phyloP scores from a whole-genome alignment of 2,113 vertebrate species.

The Pyrgilauda ruficollis region DNA sequence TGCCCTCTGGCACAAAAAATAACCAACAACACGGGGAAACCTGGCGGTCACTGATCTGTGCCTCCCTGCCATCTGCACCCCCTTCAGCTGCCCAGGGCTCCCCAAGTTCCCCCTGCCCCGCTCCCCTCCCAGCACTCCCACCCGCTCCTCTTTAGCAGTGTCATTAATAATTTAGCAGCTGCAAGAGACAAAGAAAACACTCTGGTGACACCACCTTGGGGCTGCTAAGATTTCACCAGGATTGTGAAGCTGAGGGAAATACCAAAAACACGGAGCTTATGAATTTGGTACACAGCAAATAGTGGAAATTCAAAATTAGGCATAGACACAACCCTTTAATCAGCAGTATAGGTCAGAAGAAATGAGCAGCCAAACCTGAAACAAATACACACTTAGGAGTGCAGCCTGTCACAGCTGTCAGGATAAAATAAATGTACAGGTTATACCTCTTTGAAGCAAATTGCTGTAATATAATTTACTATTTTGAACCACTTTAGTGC shows the following conservation, averaged over 20 bases:
- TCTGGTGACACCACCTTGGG: not conserved
- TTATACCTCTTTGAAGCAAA: constrained; percentile 12
- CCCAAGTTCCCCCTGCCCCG: not conserved
- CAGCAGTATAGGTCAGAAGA: not conserved
- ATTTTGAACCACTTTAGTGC: not conserved
- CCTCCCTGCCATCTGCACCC: not conserved
- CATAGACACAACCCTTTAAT: not conserved
- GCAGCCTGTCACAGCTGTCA: constrained; percentile 38
- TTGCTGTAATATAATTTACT: constrained; percentile 32
- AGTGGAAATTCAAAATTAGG: not conserved
- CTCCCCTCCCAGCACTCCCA: not conserved
- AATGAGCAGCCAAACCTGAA: not conserved
- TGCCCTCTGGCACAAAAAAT: not conserved
- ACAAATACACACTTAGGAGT: not conserved
- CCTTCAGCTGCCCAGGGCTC: not conserved
- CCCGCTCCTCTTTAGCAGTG: not conserved
- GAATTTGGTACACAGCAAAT: not conserved
- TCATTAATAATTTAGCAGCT: constrained; percentile 69
- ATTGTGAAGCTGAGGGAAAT: not conserved
- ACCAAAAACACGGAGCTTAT: not conserved
- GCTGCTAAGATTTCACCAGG: not conserved
- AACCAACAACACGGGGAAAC: not conserved
- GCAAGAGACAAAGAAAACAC: constrained; percentile 64
- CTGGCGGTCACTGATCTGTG: not conserved
- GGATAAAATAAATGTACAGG: constrained; percentile 23